Percentiles rank a stretch among this genome's conserved stretches.
Conservation (phyloP, 2,888 invertebrate genomes). For the Pseudococcus viburni region DNA sequence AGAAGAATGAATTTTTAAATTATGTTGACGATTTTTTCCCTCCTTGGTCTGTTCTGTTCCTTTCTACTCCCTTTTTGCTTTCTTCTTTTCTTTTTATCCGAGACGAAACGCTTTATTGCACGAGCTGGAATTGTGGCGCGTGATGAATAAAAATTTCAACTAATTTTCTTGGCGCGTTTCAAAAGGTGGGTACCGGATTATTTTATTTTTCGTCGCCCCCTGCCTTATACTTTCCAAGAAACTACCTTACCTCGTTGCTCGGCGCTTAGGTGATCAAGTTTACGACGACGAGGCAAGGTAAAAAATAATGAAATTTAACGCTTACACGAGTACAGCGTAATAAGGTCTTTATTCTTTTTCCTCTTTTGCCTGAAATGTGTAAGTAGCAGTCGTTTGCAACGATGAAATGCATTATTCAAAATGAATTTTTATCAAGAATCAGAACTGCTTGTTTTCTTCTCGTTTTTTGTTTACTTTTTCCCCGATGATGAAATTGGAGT, state of each 20-base stretch:
- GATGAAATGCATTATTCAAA: constrained; percentile 18
- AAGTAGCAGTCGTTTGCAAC: not conserved
- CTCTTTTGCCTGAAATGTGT: not conserved
- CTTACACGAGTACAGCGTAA: constrained; percentile 3
- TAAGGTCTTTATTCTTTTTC: not conserved
- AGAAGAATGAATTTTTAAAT: constrained; percentile 17
- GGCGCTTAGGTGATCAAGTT: not conserved
- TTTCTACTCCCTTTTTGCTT: not conserved
- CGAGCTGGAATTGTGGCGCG: constrained; percentile 42
- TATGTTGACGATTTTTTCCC: constrained; percentile 4
- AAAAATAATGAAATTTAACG: constrained; percentile 42
- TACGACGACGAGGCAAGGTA: not conserved
- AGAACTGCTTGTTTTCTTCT: not conserved
- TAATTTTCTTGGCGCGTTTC: constrained; percentile 43
- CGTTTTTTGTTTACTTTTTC: not conserved
- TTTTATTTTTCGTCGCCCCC: constrained; percentile 33
- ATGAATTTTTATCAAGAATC: constrained; percentile 12
- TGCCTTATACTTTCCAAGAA: not conserved
- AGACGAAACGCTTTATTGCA: constrained; percentile 32
- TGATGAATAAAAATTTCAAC: constrained; percentile 55
- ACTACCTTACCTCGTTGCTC: not conserved
- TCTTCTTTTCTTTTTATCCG: not conserved
- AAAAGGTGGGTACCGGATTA: constrained; percentile 24
- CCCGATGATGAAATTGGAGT: not conserved
- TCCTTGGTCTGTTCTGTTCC: not conserved